Percentiles rank a stretch among this genome's conserved stretches.
These are phyloP conservation scores for Drosophila formosana DNA, from an alignment of 2,888 invertebrate species.

Conservation along the genomic window DNA sequence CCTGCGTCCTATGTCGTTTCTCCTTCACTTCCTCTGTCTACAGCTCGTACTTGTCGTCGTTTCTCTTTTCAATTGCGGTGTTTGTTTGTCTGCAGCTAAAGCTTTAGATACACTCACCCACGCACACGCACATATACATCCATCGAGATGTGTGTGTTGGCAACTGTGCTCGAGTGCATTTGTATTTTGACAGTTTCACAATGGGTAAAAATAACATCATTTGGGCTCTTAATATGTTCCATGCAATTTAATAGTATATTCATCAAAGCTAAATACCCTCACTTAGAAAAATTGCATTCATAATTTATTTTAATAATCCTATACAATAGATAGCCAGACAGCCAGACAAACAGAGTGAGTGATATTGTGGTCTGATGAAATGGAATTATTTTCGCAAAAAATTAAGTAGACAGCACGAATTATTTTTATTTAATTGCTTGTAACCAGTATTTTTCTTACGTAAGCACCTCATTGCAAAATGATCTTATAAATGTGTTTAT, in stretches of 20 bases:
- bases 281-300: too few relatives aligned
- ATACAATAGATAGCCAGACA: too few relatives aligned
- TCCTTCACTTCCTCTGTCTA: constrained; percentile 5
- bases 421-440: too few relatives aligned
- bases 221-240: constrained; percentile 1
- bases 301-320: too few relatives aligned
- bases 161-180: constrained; percentile 31
- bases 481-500: too few relatives aligned
- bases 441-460: too few relatives aligned
- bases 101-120: constrained; percentile 6
- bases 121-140: not conserved
- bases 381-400: too few relatives aligned
- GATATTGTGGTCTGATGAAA: too few relatives aligned
- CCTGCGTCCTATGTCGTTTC: not conserved
- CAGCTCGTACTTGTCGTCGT: constrained; percentile 37
- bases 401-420: too few relatives aligned
- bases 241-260: not conserved
- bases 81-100: constrained; percentile 19
- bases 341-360: too few relatives aligned
- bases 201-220: not conserved
- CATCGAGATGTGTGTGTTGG: not conserved
- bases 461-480: too few relatives aligned
- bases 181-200: constrained; percentile 43
- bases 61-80: constrained; percentile 47
- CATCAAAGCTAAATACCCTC: not conserved